Evolutionary conservation across 2,797 vertebrate species (phyloP).

Genomic region (Alcedo atthis): DNA sequence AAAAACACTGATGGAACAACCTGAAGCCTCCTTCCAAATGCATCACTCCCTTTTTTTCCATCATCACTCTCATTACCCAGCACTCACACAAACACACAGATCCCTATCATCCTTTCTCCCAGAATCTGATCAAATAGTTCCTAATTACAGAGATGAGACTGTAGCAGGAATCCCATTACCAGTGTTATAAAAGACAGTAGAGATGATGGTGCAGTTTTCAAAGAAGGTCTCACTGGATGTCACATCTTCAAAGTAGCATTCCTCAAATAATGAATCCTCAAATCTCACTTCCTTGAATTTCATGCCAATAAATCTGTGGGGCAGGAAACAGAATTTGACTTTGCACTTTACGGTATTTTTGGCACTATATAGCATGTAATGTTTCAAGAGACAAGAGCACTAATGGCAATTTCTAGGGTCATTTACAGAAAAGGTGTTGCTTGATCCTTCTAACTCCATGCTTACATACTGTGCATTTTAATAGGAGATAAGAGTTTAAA

Average conservation of each 20-base stretch:
- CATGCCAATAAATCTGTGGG: constrained; percentile 90
- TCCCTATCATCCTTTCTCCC: background rate
- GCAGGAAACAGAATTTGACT: background rate
- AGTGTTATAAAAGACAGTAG: constrained; percentile 92
- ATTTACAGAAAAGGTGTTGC: background rate
- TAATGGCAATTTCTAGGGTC: background rate
- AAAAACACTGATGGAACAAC: background rate
- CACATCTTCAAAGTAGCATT: constrained; percentile 95
- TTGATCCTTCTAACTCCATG: background rate
- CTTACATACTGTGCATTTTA: background rate
- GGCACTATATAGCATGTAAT: background rate
- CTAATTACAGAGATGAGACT: background rate
- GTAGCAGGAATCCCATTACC: constrained; percentile 74
- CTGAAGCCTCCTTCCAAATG: background rate
- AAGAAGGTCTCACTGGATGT: constrained; percentile 93
- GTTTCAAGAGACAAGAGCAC: background rate
- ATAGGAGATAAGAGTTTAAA: background rate
- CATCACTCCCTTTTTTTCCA: background rate
- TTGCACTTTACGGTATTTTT: background rate
- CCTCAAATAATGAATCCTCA: constrained; percentile 90
- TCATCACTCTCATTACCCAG: background rate
- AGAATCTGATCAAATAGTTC: background rate
- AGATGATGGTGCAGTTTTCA: constrained; percentile 93
- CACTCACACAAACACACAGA: background rate
- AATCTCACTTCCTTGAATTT: constrained; percentile 95